Conservation (phyloP, 2,888 invertebrate species). For the Lagria hirta region DNA sequence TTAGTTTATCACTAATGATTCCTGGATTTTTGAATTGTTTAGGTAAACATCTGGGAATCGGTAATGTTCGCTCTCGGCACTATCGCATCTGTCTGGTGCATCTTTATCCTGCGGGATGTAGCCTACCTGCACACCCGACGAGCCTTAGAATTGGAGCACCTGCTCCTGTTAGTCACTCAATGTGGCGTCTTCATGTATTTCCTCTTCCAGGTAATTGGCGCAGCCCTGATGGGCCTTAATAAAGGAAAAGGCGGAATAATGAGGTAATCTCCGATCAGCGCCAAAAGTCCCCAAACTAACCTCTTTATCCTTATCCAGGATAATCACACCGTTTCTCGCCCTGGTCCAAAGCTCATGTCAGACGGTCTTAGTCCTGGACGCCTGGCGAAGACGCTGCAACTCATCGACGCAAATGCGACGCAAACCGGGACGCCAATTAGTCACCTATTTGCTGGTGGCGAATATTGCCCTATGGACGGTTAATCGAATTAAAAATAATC, state of each 20-base stretch:
- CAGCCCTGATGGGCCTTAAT: conserved; percentile 60
- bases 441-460: conserved; percentile 77
- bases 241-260: conserved; percentile 43
- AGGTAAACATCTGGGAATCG: conserved; percentile 60
- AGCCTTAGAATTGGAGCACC: conserved; percentile 67
- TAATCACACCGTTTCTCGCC: conserved; percentile 71
- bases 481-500: conserved; percentile 77
- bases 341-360: conserved; percentile 76
- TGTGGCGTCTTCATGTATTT: conserved; percentile 83
- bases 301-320: too few relatives aligned
- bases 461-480: conserved; percentile 83
- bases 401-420: conserved; percentile 65
- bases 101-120: conserved; percentile 35
- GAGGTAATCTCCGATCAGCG: conserved; percentile 32
- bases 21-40: too few relatives aligned
- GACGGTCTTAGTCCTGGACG: conserved; percentile 71
- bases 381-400: conserved; percentile 71
- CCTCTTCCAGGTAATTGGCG: conserved; percentile 80
- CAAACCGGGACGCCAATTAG: conserved; percentile 80
- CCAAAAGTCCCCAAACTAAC: background rate
- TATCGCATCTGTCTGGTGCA: conserved; percentile 35
- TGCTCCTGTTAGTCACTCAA: conserved; percentile 79
- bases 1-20: too few relatives aligned
- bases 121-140: conserved; percentile 31
- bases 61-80: conserved; percentile 38